Conservation (phyloP, 2,113 vertebrate genomes). For the Copsychus sechellarum region DNA sequence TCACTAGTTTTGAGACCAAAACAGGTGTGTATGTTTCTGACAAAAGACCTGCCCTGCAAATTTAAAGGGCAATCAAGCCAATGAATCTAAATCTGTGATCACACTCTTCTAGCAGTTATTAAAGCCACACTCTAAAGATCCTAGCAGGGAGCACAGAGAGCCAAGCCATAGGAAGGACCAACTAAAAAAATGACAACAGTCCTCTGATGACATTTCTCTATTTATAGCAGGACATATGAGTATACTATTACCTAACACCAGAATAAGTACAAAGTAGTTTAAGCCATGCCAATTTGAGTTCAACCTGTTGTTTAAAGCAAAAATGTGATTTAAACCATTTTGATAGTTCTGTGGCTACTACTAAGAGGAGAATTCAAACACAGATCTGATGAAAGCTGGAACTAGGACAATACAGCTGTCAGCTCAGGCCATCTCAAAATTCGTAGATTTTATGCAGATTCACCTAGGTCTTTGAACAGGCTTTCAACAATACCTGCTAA, state of each 20-base stretch:
- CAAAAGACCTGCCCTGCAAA: not conserved
- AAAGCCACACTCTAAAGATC: not conserved
- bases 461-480: not conserved
- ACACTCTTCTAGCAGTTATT: not conserved
- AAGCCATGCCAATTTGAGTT: not conserved
- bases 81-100: not conserved
- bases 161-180: not conserved
- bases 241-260: not conserved
- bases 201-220: not conserved
- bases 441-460: not conserved
- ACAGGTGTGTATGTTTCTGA: not conserved
- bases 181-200: not conserved
- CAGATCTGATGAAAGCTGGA: not conserved
- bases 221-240: not conserved
- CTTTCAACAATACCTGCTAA: not conserved
- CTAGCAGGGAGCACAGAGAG: not conserved
- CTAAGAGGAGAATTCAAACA: not conserved
- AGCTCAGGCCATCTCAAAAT: not conserved
- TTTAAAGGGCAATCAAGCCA: not conserved
- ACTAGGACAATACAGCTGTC: not conserved
- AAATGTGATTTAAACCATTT: not conserved
- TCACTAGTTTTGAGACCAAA: not conserved
- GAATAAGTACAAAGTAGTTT: not conserved
- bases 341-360: not conserved
- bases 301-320: not conserved